Base-by-base conservation (phyloP, 1,140 invertebrate genomes). In the Palaemon carinicauda region DNA sequence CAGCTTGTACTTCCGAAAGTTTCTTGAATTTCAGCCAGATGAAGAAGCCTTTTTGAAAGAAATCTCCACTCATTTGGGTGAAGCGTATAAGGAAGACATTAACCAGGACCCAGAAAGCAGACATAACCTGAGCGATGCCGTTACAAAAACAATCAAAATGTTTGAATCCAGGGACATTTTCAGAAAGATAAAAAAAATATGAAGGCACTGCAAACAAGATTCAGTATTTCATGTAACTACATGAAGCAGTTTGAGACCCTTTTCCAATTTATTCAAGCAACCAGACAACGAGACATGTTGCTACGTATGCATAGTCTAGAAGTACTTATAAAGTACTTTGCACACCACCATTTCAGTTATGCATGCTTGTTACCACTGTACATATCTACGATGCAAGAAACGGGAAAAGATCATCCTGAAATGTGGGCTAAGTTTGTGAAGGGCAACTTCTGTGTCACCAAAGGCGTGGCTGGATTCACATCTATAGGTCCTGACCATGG, bases 391-490 rank as follows among this genome's bases (percentile, higher is more conserved):
- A 31, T 74, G 29, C 52, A 80, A 53, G n/a, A 80, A 80, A 80
- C 52, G 3, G 82, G 78, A 84, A 84, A 79, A 50, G 29, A 84
- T 29, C 82, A 84, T 31, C 82, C 71, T 15, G 82, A 84, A 3
- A 82, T 84, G 2, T 75, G 71, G 82, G 71, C 81, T 50, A 51
- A 84, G 29, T 84, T 84, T 24, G 29, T 53, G 52, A 80, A 53
- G 31, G 52, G 51, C 1, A 80, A 80, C 52, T 80, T 80, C 78
- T 80, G 82, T 79, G 82, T 84, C n/a, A 84, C 31, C 12, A 84
- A 84, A 84, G 71, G 82, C 53, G 17, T 84, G 27, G 73, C 82
- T 27, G 73, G 82, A 27, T 84, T 84, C 74, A 84, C 82, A 53
- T 84, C 82, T 52, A 80, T 84, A 84, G 73, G 12, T 33, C 71